These are phyloP conservation scores for Phoronis australis DNA, from an alignment of 2,888 invertebrate species.

Conservation along the genomic window DNA sequence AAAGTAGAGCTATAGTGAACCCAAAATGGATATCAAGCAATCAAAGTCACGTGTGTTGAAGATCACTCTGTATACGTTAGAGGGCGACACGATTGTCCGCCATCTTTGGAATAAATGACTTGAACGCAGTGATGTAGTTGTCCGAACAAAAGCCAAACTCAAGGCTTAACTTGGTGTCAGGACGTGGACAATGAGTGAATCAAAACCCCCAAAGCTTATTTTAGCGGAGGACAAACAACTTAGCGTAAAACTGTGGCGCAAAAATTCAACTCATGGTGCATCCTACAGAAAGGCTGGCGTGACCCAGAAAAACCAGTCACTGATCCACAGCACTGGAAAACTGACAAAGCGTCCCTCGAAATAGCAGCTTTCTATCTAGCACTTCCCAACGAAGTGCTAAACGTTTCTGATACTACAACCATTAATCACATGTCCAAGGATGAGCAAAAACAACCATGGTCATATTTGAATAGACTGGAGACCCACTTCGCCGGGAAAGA, in stretches of 20 bases:
- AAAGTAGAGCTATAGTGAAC: too few species aligned
- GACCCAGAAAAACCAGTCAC: not conserved
- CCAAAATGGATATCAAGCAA: too few species aligned
- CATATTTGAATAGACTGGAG: not conserved
- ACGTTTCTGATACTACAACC: not conserved
- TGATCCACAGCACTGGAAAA: not conserved
- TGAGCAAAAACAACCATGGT: not conserved
- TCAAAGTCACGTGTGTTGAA: too few species aligned
- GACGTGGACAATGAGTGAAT: not conserved
- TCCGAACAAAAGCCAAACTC: too few species aligned
- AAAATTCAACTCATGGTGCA: not conserved
- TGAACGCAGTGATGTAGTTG: too few species aligned
- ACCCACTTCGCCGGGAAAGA: not conserved
- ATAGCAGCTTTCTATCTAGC: not conserved
- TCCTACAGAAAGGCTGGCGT: not conserved
- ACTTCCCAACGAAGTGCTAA: not conserved
- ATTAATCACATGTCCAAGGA: not conserved
- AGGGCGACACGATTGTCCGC: too few species aligned
- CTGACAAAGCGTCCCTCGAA: not conserved
- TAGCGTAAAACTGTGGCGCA: not conserved
- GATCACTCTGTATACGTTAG: too few species aligned
- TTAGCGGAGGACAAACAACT: not conserved
- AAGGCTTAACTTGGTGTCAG: not conserved
- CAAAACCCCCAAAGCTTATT: not conserved
- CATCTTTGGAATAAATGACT: too few species aligned